Percentiles rank a stretch among this genome's conserved stretches.
phyloP scores from a whole-genome alignment of 2,113 vertebrate genomes.

The Saccopteryx leptura region DNA sequence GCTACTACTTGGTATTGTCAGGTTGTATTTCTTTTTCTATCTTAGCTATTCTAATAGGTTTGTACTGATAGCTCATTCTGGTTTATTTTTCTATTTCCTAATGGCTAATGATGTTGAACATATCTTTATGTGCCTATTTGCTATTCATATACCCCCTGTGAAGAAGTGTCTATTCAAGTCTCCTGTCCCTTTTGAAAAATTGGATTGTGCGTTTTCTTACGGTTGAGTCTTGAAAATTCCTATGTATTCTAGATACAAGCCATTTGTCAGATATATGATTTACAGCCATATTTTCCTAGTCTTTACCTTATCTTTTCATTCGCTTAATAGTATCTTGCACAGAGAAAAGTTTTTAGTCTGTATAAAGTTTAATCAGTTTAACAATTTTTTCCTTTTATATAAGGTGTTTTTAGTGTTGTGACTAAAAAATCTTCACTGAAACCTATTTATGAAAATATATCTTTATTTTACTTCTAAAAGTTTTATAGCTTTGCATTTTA shows the following conservation, averaged over 20 bases:
- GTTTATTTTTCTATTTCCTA: conserved; percentile 14
- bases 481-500: conserved; percentile 36
- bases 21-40: neutral
- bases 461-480: neutral
- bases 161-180: neutral
- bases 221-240: neutral
- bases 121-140: neutral
- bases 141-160: neutral
- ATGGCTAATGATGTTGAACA: neutral
- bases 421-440: conserved; percentile 2
- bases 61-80: no score
- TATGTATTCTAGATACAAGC: neutral
- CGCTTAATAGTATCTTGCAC: neutral
- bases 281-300: neutral
- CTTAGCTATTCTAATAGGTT: neutral
- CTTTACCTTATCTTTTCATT: neutral
- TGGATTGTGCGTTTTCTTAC: neutral
- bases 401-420: neutral
- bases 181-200: conserved; percentile 14
- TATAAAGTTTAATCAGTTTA: neutral
- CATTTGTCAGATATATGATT: neutral
- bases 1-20: neutral
- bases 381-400: neutral
- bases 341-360: conserved; percentile 16
- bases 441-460: neutral